Conservation (phyloP, 2,888 invertebrate species). For the Polietes domitor region DNA sequence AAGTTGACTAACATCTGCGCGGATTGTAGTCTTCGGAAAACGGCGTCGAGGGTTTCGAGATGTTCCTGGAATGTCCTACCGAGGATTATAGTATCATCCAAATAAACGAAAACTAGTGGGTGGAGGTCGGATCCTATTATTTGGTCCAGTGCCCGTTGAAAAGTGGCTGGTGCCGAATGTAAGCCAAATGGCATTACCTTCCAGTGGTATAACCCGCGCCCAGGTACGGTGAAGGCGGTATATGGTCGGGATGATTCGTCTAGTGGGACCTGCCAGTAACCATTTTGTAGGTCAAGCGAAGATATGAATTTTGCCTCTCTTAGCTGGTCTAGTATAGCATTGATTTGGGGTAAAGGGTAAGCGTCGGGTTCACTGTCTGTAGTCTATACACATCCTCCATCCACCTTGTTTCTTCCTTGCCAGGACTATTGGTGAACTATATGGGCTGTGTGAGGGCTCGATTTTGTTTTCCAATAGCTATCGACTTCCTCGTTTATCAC, state of each 20-base stretch:
- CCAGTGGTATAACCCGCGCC: constrained; percentile 42
- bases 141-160: constrained; percentile 30
- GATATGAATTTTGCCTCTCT: constrained; percentile 35
- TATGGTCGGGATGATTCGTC: not conserved
- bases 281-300: constrained; percentile 40
- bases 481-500: constrained; percentile 46
- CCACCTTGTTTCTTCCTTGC: constrained; percentile 49
- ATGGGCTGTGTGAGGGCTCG: constrained; percentile 49
- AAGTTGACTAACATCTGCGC: constrained; percentile 28
- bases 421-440: constrained; percentile 44
- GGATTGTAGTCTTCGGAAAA: not conserved
- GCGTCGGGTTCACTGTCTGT: constrained; percentile 43
- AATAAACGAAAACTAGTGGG: constrained; percentile 30
- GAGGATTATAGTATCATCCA: constrained; percentile 42
- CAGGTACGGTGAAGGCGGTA: constrained; percentile 42
- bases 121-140: constrained; percentile 38
- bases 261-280: constrained; percentile 53
- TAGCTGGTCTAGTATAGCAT: constrained; percentile 34
- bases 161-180: constrained; percentile 41
- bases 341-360: constrained; percentile 43
- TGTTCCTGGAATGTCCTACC: constrained; percentile 34
- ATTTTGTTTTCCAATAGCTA: constrained; percentile 22
- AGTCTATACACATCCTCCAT: constrained; percentile 57
- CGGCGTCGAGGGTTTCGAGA: not conserved
- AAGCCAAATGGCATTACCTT: constrained; percentile 54